Evolutionary conservation across 1,140 invertebrate species (phyloP), one percentile per base, ranked within the genome.

Genomic region (Drosophila pallidifrons): DNA sequence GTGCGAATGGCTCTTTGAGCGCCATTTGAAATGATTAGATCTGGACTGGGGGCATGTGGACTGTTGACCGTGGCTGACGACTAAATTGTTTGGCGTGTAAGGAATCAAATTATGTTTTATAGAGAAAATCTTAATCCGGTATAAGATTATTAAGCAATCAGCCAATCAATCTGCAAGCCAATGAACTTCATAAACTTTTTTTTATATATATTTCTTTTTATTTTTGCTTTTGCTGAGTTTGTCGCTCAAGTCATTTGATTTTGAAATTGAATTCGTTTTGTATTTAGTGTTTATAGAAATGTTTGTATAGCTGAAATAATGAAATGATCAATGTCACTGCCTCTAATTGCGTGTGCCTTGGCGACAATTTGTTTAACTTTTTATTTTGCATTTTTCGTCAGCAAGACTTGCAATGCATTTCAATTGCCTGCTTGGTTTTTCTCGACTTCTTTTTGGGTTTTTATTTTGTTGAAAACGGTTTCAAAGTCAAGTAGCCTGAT

Each of bases 91-190:
- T 68, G 58, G 60, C 61, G 66, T 71, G 67, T 43, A 51, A 66
- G 60, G 66, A 63, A 76, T 72, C 45, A 65, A 76, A 74, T 71
- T 76, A 71, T 52, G 32, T 52, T 13, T 25, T 28, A 7, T 20
- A 35, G 65, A 59, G 66, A 59, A 20, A 20, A 65, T 30, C 79
- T 68, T 78, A 80, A 86, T 86, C 82, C 78, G 63, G 58, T 43
- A 65, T 60, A 46, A 76, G 85, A 88, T 88, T 89, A 88, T 90
- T 88, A 85, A 77, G 85, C 86, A 85, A 88, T 88, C 85, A 79
- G 75, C 55, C 78, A 89, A 87, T 89, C 83, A 74, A 90, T 85
- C 86, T 85, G 68, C 72, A 25, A 81, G 86, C 86, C 85, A 89
- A 81, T 89, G 85, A 89, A 89, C 85, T 89, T 77, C 52, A 47